Evolutionary conservation across 30 jellyfish, hydroid and myxozoan species (phyloP).

Genomic region (Chrysaora quinquecirrha): DNA sequence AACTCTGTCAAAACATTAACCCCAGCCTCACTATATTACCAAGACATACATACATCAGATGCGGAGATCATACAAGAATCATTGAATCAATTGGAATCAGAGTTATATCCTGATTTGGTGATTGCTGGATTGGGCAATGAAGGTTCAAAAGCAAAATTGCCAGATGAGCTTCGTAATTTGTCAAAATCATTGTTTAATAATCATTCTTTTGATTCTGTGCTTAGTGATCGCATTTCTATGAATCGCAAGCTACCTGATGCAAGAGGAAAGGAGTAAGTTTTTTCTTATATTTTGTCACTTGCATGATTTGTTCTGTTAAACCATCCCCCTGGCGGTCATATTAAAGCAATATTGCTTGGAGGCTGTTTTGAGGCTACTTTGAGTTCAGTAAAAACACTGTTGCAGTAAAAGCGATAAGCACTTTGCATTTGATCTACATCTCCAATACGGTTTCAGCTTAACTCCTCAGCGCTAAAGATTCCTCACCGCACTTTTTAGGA

Average conservation of each 20-base stretch:
- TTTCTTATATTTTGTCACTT: neutral
- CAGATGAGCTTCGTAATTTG: slow-evolving; percentile 47
- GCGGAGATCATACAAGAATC: slow-evolving; percentile 12
- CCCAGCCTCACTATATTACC: slow-evolving; percentile 1
- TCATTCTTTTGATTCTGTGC: slow-evolving; percentile 92
- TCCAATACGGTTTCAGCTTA: no score
- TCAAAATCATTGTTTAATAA: slow-evolving; percentile 73
- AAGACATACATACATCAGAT: neutral
- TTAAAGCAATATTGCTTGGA: no score
- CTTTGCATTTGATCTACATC: no score
- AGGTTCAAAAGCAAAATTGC: slow-evolving; percentile 59
- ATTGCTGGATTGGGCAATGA: slow-evolving; percentile 79
- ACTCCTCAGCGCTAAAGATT: no score
- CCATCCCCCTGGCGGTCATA: neutral
- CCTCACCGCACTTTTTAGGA: no score
- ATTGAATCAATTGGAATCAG: slow-evolving; percentile 49
- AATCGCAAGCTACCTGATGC: slow-evolving; percentile 85
- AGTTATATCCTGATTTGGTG: slow-evolving; percentile 63
- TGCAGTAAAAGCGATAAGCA: no score
- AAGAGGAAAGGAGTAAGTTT: slow-evolving; percentile 89
- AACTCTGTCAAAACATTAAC: neutral
- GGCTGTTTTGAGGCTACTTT: no score
- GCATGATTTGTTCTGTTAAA: neutral
- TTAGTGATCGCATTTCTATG: slow-evolving; percentile 87
- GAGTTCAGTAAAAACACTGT: no score